Conservation (phyloP, 2,113 vertebrate species). For the Maccullochella peelii region DNA sequence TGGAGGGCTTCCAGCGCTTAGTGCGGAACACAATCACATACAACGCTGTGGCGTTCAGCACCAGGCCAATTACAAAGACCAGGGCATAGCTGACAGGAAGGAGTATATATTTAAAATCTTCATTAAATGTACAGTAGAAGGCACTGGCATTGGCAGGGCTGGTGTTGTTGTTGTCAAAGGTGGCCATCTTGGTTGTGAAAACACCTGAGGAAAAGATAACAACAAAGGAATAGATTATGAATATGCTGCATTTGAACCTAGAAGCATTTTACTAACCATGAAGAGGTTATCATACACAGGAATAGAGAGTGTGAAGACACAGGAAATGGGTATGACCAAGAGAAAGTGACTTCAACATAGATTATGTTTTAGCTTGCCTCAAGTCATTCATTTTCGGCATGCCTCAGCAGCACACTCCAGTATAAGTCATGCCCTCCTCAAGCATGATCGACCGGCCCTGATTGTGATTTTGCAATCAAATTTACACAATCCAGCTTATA, state of each 20-base stretch:
- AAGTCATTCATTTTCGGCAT: slow-evolving; percentile 7
- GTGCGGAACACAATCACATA: slow-evolving; percentile 92
- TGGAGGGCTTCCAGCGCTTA: slow-evolving; percentile 93
- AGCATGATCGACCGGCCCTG: background rate
- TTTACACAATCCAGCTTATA: slow-evolving; percentile 2
- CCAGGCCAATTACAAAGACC: slow-evolving; percentile 92
- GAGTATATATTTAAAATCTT: slow-evolving; percentile 95
- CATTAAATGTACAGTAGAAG: slow-evolving; percentile 87
- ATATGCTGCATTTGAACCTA: background rate
- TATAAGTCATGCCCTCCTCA: background rate
- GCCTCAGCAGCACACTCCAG: background rate
- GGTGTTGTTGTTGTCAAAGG: slow-evolving; percentile 29
- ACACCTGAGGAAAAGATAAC: slow-evolving; percentile 44
- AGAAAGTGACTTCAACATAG: slow-evolving; percentile 8
- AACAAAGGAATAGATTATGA: background rate
- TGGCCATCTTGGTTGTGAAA: slow-evolving; percentile 62
- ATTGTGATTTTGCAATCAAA: slow-evolving; percentile 17
- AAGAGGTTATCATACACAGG: background rate
- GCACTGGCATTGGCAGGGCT: slow-evolving; percentile 40
- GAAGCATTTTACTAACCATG: background rate
- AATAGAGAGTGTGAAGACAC: background rate
- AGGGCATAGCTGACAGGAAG: slow-evolving; percentile 91
- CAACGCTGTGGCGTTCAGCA: slow-evolving; percentile 88
- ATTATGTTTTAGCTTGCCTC: background rate
- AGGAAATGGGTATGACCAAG: background rate